These are phyloP conservation scores for Papilio elwesi DNA, from an alignment of 2,888 invertebrate genomes.

Conservation along the genomic window DNA sequence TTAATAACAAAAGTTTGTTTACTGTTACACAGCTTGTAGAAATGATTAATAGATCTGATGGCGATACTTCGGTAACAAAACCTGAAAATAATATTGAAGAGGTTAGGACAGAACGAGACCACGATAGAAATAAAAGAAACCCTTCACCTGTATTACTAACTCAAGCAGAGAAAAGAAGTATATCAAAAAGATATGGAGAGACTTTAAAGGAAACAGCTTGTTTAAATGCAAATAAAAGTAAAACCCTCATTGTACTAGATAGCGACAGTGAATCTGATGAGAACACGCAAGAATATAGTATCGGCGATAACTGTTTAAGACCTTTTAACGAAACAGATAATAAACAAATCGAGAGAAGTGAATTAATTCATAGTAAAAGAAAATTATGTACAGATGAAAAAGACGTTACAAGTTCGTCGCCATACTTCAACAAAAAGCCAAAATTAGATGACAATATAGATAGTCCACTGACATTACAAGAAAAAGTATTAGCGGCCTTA, in stretches of 20 bases:
- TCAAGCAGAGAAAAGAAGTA: constrained; percentile 63
- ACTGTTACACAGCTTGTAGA: constrained; percentile 77
- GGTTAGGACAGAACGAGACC: constrained; percentile 11
- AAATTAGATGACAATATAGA: constrained; percentile 55
- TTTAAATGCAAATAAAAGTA: constrained; percentile 47
- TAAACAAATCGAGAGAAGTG: constrained; percentile 43
- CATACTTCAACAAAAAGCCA: constrained; percentile 71
- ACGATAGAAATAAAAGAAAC: constrained; percentile 55
- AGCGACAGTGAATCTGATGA: constrained; percentile 73
- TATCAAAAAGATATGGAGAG: constrained; percentile 9
- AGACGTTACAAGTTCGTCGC: constrained; percentile 59
- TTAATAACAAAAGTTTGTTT: constrained; percentile 69
- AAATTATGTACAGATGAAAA: constrained; percentile 59
- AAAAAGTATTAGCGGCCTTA: constrained; percentile 66
- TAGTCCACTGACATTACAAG: constrained; percentile 61
- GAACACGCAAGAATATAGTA: constrained; percentile 57
- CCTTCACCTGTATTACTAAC: constrained; percentile 71
- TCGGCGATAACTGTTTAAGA: constrained; percentile 41
- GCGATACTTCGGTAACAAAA: constrained; percentile 44
- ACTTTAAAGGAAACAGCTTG: constrained; percentile 13
- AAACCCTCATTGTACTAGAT: constrained; percentile 67
- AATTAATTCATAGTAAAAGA: constrained; percentile 55
- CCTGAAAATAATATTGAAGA: constrained; percentile 38
- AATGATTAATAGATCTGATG: constrained; percentile 69
- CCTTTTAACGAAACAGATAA: constrained; percentile 26